Percentiles rank a stretch among this genome's conserved stretches.
Conservation (phyloP, 2,797 vertebrate genomes). For the Pristis pectinata region DNA sequence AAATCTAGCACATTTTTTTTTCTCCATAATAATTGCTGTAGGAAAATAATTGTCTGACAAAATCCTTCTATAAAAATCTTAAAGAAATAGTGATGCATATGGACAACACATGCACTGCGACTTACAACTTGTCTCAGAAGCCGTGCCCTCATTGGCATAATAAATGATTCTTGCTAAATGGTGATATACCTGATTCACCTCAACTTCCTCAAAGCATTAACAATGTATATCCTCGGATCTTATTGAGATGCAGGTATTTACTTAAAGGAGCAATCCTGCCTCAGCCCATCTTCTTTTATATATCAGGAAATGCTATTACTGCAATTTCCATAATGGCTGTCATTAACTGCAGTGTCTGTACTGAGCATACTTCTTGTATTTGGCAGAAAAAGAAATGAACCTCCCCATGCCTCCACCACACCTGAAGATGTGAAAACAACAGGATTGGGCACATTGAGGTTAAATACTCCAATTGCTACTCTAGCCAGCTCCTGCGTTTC, state of each 20-base stretch:
- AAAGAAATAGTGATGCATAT: neutral
- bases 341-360: neutral
- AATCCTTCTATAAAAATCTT: neutral
- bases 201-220: neutral
- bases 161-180: neutral
- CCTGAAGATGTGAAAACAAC: neutral
- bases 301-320: neutral
- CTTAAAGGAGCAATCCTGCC: neutral
- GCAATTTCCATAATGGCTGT: neutral
- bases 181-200: neutral
- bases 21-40: neutral
- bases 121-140: neutral
- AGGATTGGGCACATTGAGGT: neutral
- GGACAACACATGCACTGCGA: neutral
- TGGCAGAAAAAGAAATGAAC: neutral
- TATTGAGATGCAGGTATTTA: neutral
- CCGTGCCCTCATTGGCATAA: constrained; percentile 19
- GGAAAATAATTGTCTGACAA: too few relatives aligned
- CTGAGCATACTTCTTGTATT: neutral
- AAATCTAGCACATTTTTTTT: too few relatives aligned
- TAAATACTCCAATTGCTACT: neutral
- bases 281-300: neutral
- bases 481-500: neutral
- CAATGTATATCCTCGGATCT: neutral
- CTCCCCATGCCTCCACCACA: neutral